Evolutionary conservation across 2,888 invertebrate species (phyloP).

Genomic region (Anorthoa munda): DNA sequence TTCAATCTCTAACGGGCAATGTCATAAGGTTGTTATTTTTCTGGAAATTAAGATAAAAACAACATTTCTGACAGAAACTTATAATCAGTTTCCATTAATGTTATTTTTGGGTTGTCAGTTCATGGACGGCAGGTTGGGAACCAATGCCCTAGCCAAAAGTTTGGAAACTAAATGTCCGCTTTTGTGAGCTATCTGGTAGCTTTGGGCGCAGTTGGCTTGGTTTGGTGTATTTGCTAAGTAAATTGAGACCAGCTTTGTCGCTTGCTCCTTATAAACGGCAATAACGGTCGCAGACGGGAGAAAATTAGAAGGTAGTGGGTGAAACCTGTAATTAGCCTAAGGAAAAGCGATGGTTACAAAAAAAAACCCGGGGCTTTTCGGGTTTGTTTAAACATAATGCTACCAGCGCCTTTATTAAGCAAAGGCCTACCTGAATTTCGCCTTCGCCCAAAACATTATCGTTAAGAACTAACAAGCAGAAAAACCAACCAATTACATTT

Average conservation of each 20-base stretch:
- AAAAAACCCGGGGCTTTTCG: background rate
- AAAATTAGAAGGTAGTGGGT: background rate
- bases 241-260: conserved; percentile 73
- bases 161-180: conserved; percentile 78
- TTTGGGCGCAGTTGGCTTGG: conserved; percentile 75
- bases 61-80: too few species aligned
- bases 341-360: background rate
- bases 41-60: too few species aligned
- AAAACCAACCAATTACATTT: conserved; percentile 39
- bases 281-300: conserved; percentile 49
- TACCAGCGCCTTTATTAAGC: background rate
- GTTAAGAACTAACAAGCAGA: conserved; percentile 36
- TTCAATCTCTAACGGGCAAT: too few species aligned
- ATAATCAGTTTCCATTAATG: too few species aligned
- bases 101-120: too few species aligned
- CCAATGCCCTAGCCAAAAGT: conserved; percentile 71
- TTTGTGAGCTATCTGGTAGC: conserved; percentile 76
- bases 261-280: conserved; percentile 66
- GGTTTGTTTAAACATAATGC: conserved; percentile 22
- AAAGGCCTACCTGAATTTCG: conserved; percentile 19
- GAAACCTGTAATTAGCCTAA: background rate
- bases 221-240: conserved; percentile 74
- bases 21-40: too few species aligned
- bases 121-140: too few species aligned
- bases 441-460: background rate